phyloP scores from a whole-genome alignment of 2,888 invertebrate species.

The Phymatocera aterrima region DNA sequence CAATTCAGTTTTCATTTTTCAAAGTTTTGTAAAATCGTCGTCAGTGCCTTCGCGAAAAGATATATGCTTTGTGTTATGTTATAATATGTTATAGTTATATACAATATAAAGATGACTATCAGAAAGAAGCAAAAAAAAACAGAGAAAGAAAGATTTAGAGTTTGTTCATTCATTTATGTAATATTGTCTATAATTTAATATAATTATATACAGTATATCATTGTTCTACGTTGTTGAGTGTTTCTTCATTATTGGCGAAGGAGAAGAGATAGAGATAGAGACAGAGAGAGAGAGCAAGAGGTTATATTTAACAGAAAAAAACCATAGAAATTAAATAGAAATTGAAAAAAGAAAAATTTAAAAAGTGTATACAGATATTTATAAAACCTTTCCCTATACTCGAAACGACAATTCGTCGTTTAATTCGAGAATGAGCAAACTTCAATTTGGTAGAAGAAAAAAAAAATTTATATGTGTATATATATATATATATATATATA shows the following conservation, averaged over 20 bases:
- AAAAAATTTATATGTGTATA: too few relatives aligned
- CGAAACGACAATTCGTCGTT: too few relatives aligned
- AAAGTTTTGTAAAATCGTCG: slow-evolving; percentile 18
- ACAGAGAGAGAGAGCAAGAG: too few relatives aligned
- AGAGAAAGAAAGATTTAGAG: slow-evolving; percentile 6
- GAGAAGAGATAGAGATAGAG: too few relatives aligned
- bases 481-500: too few relatives aligned
- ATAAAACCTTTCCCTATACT: too few relatives aligned
- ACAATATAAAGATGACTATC: slow-evolving; percentile 2
- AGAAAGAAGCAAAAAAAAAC: not conserved
- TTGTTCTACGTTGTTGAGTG: not conserved
- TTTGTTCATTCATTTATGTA: not conserved
- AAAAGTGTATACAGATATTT: too few relatives aligned
- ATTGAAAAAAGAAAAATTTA: too few relatives aligned
- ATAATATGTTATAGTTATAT: not conserved
- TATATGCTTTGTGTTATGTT: not conserved
- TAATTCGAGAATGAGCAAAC: too few relatives aligned
- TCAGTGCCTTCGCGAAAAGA: slow-evolving; percentile 22
- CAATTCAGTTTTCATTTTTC: not conserved
- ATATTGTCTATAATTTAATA: not conserved
- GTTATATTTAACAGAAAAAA: too few relatives aligned
- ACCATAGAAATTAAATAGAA: too few relatives aligned
- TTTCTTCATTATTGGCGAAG: not conserved
- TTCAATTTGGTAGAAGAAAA: too few relatives aligned
- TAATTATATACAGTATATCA: not conserved